phyloP scores from a whole-genome alignment of 2,888 invertebrate genomes.

The Yponomeuta sedellus region DNA sequence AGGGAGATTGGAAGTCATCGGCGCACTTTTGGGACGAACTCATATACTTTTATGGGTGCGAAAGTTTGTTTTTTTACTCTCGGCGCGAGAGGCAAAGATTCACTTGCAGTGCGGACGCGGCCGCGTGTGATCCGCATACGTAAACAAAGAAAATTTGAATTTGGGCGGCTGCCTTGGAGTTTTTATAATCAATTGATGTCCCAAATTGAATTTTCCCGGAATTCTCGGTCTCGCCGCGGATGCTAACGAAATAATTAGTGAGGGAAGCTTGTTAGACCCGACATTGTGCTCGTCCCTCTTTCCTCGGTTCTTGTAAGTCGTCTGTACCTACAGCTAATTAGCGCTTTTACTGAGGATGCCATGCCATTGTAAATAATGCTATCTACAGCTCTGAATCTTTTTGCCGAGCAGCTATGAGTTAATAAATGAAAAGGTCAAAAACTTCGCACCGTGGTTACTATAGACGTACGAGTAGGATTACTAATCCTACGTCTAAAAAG shows the following conservation, averaged over 20 bases:
- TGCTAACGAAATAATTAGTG: constrained; percentile 1
- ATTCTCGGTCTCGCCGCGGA: neutral
- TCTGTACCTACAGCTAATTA: neutral
- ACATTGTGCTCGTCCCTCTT: neutral
- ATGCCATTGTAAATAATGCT: neutral
- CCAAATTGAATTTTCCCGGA: neutral
- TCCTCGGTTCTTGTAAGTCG: neutral
- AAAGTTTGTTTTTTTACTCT: constrained; percentile 67
- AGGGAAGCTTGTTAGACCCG: neutral
- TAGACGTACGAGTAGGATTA: too few relatives aligned
- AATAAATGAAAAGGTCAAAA: neutral
- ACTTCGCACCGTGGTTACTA: neutral
- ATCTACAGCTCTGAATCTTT: neutral
- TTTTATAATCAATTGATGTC: neutral
- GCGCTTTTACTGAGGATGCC: neutral
- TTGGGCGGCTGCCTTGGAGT: neutral
- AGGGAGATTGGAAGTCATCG: constrained; percentile 73
- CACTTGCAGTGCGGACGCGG: constrained; percentile 48
- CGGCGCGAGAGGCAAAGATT: constrained; percentile 63
- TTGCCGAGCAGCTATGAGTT: too few relatives aligned
- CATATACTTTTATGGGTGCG: constrained; percentile 70
- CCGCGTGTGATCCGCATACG: constrained; percentile 51
- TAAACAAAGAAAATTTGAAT: constrained; percentile 16
- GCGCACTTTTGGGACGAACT: constrained; percentile 71
- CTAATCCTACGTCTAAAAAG: too few relatives aligned